Conservation (phyloP, 2,113 vertebrate genomes). For the Heloderma charlesbogerti region DNA sequence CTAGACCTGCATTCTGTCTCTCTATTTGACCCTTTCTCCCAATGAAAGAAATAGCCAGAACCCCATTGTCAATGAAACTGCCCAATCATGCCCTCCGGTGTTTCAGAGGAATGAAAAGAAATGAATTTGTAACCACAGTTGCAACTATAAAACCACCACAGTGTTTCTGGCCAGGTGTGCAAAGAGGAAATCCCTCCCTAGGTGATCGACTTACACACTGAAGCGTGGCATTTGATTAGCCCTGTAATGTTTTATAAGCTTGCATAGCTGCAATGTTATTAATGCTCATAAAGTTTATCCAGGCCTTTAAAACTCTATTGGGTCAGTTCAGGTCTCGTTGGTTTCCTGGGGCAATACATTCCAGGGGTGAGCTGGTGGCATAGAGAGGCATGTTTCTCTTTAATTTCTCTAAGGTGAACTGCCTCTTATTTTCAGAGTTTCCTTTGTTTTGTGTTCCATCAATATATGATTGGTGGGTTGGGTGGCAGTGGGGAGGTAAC, state of each 20-base stretch:
- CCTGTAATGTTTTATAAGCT: constrained; percentile 74
- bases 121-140: neutral
- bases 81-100: neutral
- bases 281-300: constrained; percentile 73
- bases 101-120: constrained; percentile 37
- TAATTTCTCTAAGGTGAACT: constrained; percentile 45
- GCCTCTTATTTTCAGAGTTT: constrained; percentile 31
- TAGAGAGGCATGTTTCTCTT: constrained; percentile 48
- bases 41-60: constrained; percentile 3
- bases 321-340: constrained; percentile 45
- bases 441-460: constrained; percentile 40
- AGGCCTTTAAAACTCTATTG: constrained; percentile 70
- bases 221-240: constrained; percentile 73
- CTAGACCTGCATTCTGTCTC: neutral
- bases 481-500: neutral
- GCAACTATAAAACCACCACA: neutral
- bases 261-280: constrained; percentile 75
- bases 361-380: constrained; percentile 29
- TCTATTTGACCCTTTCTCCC: neutral
- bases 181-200: constrained; percentile 69
- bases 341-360: constrained; percentile 63
- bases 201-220: constrained; percentile 69
- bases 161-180: constrained; percentile 56
- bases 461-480: neutral
- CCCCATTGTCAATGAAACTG: neutral